Base-by-base conservation (phyloP, 2,113 vertebrate species). In the Syngnathus floridae region DNA sequence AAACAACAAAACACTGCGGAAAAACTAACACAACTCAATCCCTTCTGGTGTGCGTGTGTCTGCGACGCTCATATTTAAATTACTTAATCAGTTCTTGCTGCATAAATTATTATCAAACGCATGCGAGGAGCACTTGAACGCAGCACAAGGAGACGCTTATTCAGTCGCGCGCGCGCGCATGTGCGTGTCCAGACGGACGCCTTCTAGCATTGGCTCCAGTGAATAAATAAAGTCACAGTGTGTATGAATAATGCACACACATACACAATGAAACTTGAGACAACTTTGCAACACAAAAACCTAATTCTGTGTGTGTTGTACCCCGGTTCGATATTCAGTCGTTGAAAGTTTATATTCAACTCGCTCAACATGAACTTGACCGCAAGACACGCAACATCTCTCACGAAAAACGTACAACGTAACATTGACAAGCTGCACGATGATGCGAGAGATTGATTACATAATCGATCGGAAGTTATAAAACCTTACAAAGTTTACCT, bases 401-500 rank as follows among this genome's bases (percentile, higher is more conserved):
- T 21, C 19, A n/a, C 9, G 21, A 19, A n/a, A 48, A 48, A 19
- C 17, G 13, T 31, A 2, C 46, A 48, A 48, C 46, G 19, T 8
- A 6, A 17, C 45, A 4, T 7, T 5, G 5, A 48, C 5, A 3
- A 19, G 6, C 6, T 48, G 46, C 43, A 45, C 43, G 14, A 16
- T 17, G 43, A 45, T 17, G 14, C 48, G 9, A 7, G n/a, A n/a
- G 2, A 49, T 9, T n/a, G 48, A 51, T 10, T 4, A 51, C 1
- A 51, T 21, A 7, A 16, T 55, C 4, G 26, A 55, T 13, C 16
- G 6, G 12, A 31, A 31, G 13, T n/a, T 22, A 0, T 48, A 46
- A 74, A 66, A 59, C 3, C 7, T 14, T 13, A 5, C 0, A 3
- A 60, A 40, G 12, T n/a, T 90, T 91, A 92, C 91, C 91, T 91